phyloP scores from a whole-genome alignment of 1,140 invertebrate species.

The Laodelphax striatellus region DNA sequence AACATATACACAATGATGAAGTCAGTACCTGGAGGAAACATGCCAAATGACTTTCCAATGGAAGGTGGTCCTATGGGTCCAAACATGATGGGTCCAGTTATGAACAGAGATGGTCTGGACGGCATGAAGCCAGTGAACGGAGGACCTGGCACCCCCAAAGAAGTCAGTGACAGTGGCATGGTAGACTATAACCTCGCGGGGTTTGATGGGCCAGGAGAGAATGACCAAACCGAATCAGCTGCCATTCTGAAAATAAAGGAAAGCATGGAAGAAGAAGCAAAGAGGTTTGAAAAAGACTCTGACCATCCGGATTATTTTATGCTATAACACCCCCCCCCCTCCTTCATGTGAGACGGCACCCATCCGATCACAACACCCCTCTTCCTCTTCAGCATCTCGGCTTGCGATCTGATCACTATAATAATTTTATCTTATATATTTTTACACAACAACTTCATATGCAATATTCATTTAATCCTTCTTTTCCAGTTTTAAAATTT shows the following conservation, averaged over 20 bases:
- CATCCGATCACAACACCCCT: not conserved
- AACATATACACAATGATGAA: slow-evolving; percentile 99
- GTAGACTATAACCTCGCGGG: slow-evolving; percentile 86
- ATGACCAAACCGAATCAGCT: slow-evolving; percentile 94
- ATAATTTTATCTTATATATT: no score
- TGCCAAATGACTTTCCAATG: slow-evolving; percentile 64
- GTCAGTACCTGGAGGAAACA: slow-evolving; percentile 70
- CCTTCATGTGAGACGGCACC: not conserved
- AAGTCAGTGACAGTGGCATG: slow-evolving; percentile 90
- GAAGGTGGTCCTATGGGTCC: slow-evolving; percentile 62
- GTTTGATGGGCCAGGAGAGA: slow-evolving; percentile 67
- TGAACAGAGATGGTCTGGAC: slow-evolving; percentile 85
- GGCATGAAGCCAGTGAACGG: slow-evolving; percentile 94
- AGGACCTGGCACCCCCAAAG: slow-evolving; percentile 83
- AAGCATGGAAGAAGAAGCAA: slow-evolving; percentile 99
- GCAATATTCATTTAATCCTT: no score
- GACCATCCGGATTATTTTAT: slow-evolving; percentile 95
- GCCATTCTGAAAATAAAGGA: slow-evolving; percentile 99
- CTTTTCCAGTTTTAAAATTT: no score
- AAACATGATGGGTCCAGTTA: slow-evolving; percentile 64
- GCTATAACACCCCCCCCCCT: slow-evolving; percentile 32
- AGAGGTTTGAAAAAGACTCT: slow-evolving; percentile 97
- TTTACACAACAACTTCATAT: no score
- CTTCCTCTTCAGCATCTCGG: not conserved
- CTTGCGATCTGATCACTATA: not conserved